phyloP scores from a whole-genome alignment of 23 tunicate genomes.

The Halocynthia roretzi region DNA sequence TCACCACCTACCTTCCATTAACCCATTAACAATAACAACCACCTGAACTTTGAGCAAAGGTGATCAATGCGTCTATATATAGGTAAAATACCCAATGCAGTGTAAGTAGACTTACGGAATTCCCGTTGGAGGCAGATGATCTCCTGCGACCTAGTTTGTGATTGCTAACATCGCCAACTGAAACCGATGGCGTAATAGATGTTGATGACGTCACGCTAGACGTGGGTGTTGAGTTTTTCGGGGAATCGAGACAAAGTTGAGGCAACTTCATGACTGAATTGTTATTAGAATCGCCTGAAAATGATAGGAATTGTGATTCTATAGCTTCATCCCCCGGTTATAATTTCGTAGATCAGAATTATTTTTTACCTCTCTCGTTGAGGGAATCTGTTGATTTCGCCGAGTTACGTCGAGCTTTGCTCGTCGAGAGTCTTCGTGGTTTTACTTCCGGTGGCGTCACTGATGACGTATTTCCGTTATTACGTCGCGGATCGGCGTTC shows the following conservation, averaged over 20 bases:
- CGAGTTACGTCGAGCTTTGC: constrained; percentile 16
- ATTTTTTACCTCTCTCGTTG: constrained; percentile 34
- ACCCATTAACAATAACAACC: no score
- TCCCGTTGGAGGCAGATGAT: constrained; percentile 20
- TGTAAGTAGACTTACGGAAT: constrained; percentile 2
- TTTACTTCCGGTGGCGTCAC: constrained; percentile 20
- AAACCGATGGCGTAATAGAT: constrained; percentile 56
- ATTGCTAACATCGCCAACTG: constrained; percentile 48
- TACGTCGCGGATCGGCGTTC: constrained; percentile 85
- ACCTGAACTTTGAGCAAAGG: no score
- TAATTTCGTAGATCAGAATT: not conserved
- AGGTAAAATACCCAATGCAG: no score
- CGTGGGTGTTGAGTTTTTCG: constrained; percentile 34
- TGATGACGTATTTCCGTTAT: constrained; percentile 1
- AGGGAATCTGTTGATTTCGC: constrained; percentile 23
- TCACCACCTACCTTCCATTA: no score
- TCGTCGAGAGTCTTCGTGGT: constrained; percentile 34
- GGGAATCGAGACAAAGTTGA: constrained; percentile 69
- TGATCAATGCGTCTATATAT: no score
- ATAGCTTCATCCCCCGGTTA: no score
- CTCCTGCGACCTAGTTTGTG: not conserved
- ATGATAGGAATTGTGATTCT: not conserved
- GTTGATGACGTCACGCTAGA: constrained; percentile 71
- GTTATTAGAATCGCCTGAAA: constrained; percentile 2
- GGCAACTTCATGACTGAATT: constrained; percentile 52